phyloP scores from a whole-genome alignment of 2,888 invertebrate species.

The Pelosia muscerda region DNA sequence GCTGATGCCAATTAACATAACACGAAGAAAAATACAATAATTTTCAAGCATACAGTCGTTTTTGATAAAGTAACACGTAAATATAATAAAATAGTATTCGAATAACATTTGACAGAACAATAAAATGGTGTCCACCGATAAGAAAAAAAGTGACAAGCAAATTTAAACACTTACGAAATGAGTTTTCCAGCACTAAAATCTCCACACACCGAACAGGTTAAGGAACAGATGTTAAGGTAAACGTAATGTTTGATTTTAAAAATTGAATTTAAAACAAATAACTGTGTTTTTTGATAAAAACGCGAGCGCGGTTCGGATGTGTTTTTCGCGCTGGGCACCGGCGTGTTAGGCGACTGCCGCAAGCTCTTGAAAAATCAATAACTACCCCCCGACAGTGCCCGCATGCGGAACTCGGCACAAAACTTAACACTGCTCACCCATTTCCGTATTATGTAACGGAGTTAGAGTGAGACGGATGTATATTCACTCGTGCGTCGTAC shows the following conservation, averaged over 20 bases:
- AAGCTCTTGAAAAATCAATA: conserved; percentile 85
- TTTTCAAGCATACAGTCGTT: conserved; percentile 26
- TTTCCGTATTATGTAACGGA: conserved; percentile 83
- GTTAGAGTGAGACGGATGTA: conserved; percentile 70
- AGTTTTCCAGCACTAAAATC: conserved; percentile 72
- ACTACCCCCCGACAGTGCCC: conserved; percentile 72
- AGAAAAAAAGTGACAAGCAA: conserved; percentile 56
- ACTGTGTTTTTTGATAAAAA: conserved; percentile 66
- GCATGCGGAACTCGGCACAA: conserved; percentile 81
- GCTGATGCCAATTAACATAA: conserved; percentile 67
- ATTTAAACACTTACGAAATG: conserved; percentile 76
- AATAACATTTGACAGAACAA: conserved; percentile 62
- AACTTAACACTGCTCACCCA: conserved; percentile 80
- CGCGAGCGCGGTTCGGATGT: conserved; percentile 78
- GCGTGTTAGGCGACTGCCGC: conserved; percentile 83
- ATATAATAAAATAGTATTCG: conserved; percentile 47
- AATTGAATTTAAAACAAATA: conserved; percentile 63
- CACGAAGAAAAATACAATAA: conserved; percentile 21
- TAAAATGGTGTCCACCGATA: conserved; percentile 65
- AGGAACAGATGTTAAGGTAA: conserved; percentile 41
- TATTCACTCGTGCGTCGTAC: conserved; percentile 56
- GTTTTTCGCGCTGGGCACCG: conserved; percentile 84
- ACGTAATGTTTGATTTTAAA: conserved; percentile 34
- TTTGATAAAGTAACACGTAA: conserved; percentile 38
- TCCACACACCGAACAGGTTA: conserved; percentile 65